Evolutionary conservation across 2,113 vertebrate genomes (phyloP).

Genomic region (Scolopax mira): DNA sequence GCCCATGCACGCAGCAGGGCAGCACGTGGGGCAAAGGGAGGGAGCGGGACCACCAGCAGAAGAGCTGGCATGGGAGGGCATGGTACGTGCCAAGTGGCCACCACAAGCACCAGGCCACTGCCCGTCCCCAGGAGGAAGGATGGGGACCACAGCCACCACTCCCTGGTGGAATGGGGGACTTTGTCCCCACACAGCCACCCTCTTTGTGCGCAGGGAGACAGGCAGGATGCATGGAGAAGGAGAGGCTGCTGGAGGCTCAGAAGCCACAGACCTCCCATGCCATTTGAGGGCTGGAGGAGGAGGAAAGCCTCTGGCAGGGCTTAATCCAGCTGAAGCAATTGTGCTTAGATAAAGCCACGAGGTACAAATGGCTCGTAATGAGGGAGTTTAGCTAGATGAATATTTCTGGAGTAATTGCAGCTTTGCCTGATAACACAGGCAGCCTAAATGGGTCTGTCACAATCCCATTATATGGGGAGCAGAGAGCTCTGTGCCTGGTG

Average conservation of each 20-base stretch:
- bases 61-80: not conserved
- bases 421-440: not conserved
- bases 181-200: not conserved
- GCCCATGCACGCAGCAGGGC: not conserved
- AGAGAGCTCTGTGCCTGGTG: not conserved
- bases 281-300: not conserved
- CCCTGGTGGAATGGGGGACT: not conserved
- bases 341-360: not conserved
- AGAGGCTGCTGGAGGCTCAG: not conserved
- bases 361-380: not conserved
- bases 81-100: not conserved
- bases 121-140: not conserved
- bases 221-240: not conserved
- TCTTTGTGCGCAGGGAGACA: rapidly evolving
- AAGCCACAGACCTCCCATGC: rapidly evolving
- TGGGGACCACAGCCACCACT: not conserved
- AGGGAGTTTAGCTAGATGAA: slow-evolving; percentile 6
- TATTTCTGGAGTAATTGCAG: slow-evolving; percentile 39
- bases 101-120: not conserved
- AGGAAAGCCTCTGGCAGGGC: not conserved
- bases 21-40: not conserved
- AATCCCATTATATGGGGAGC: not conserved
- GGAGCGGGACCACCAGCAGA: not conserved
- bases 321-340: slow-evolving; percentile 15
- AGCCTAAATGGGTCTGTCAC: not conserved